These are phyloP conservation scores for Ciona savignyi DNA, from an alignment of 23 tunicate species.

Conservation along the genomic window DNA sequence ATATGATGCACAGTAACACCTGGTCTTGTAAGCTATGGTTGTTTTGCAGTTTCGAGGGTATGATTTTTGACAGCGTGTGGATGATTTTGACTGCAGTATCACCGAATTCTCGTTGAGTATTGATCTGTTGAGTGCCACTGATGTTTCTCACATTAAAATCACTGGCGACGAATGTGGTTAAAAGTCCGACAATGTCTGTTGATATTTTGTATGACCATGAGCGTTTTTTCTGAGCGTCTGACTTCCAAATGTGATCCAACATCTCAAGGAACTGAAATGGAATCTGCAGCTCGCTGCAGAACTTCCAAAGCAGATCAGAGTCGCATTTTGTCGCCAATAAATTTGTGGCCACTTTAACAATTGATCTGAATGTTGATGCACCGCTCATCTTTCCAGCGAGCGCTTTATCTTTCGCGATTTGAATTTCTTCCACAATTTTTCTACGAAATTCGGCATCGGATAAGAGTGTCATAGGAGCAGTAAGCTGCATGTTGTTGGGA, in stretches of 20 bases:
- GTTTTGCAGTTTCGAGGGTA: slow-evolving; percentile 14
- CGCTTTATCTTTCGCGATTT: slow-evolving; percentile 23
- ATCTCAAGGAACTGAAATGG: slow-evolving; percentile 17
- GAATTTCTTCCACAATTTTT: slow-evolving; percentile 28
- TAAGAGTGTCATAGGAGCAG: slow-evolving; percentile 70
- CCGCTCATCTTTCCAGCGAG: slow-evolving; percentile 22
- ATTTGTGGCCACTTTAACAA: slow-evolving; percentile 51
- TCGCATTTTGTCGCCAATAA: slow-evolving; percentile 74
- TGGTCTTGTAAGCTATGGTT: slow-evolving; percentile 32
- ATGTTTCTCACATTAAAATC: slow-evolving; percentile 72
- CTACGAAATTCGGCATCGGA: slow-evolving; percentile 42
- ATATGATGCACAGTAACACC: slow-evolving; percentile 53
- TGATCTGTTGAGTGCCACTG: not conserved
- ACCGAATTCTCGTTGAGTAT: slow-evolving; percentile 27
- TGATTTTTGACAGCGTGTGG: slow-evolving; percentile 8
- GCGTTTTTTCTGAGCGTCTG: slow-evolving; percentile 13
- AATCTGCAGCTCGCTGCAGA: slow-evolving; percentile 30
- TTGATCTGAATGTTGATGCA: slow-evolving; percentile 27
- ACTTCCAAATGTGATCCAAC: slow-evolving; percentile 6
- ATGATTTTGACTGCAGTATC: slow-evolving; percentile 24
- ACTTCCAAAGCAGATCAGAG: slow-evolving; percentile 38
- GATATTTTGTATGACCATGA: slow-evolving; percentile 56
- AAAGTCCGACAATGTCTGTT: slow-evolving; percentile 27
- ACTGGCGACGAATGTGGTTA: slow-evolving; percentile 68
- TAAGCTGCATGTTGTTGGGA: slow-evolving; percentile 74